phyloP scores from a whole-genome alignment of 1,140 invertebrate species.

The Cydia pomonella region DNA sequence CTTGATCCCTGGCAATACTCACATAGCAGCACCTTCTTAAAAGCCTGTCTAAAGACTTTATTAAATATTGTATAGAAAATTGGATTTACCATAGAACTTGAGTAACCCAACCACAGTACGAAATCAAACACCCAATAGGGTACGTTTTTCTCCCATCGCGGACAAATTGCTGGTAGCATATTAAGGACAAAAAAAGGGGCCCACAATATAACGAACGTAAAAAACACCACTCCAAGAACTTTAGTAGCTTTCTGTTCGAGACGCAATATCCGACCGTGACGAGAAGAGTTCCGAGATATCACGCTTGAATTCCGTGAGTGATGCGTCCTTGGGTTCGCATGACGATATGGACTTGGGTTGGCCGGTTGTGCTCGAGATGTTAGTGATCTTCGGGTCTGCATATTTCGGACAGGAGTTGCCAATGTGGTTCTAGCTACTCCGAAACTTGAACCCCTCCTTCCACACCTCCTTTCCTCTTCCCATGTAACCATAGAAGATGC shows the following conservation, averaged over 20 bases:
- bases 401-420: conserved; percentile 69
- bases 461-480: conserved; percentile 80
- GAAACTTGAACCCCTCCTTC: conserved; percentile 81
- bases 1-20: conserved; percentile 83
- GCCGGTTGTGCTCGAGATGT: conserved; percentile 68
- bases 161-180: conserved; percentile 88
- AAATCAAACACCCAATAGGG: conserved; percentile 90
- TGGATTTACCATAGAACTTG: conserved; percentile 96
- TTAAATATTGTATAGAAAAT: conserved; percentile 98
- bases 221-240: conserved; percentile 95
- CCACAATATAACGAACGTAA: conserved; percentile 96
- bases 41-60: conserved; percentile 94
- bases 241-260: conserved; percentile 97
- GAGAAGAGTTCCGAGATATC: conserved; percentile 88
- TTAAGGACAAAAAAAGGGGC: conserved; percentile 96
- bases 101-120: conserved; percentile 95
- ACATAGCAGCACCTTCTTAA: conserved; percentile 93
- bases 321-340: conserved; percentile 82
- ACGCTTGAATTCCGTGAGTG: conserved; percentile 89
- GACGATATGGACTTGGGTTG: conserved; percentile 80
- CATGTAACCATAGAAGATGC: conserved; percentile 82
- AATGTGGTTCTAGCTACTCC: conserved; percentile 81
- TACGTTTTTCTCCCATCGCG: conserved; percentile 87
- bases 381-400: conserved; percentile 63
- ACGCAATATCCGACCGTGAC: conserved; percentile 89